phyloP scores from a whole-genome alignment of 2,888 invertebrate genomes.

The Zygogramma bicolorata region DNA sequence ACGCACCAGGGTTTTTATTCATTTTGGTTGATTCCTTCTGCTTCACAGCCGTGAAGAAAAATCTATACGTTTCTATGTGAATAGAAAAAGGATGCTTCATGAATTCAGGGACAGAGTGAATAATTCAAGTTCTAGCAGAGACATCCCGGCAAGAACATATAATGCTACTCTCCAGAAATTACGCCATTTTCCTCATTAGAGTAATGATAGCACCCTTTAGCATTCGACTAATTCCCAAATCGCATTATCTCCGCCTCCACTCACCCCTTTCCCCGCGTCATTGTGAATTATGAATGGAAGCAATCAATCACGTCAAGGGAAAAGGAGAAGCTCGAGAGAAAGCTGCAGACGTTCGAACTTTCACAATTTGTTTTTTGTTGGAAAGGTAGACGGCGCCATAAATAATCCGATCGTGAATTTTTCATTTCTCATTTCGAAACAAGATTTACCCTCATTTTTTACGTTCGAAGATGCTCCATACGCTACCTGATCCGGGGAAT shows the following conservation, averaged over 20 bases:
- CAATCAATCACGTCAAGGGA: background rate
- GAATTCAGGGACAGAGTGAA: too few relatives aligned
- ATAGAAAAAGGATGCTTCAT: too few relatives aligned
- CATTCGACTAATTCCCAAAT: background rate
- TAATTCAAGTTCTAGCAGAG: too few relatives aligned
- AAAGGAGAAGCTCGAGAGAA: background rate
- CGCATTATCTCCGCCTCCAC: background rate
- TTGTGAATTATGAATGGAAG: slow-evolving; percentile 3
- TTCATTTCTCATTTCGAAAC: slow-evolving; percentile 37
- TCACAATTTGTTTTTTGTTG: slow-evolving; percentile 38
- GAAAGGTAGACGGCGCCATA: slow-evolving; percentile 35
- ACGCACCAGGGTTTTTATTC: too few relatives aligned
- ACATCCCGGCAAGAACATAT: too few relatives aligned
- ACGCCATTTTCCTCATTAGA: too few relatives aligned
- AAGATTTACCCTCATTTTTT: slow-evolving; percentile 35
- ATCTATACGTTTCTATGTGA: too few relatives aligned
- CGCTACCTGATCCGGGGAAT: background rate
- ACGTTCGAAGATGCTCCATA: slow-evolving; percentile 5
- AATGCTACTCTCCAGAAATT: too few relatives aligned
- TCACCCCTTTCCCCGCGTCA: background rate
- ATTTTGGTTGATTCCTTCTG: too few relatives aligned
- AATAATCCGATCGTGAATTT: slow-evolving; percentile 38
- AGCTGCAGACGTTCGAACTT: slow-evolving; percentile 21
- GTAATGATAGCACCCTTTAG: too few relatives aligned
- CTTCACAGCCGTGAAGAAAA: too few relatives aligned